Evolutionary conservation across 2,888 invertebrate species (phyloP), one percentile per base, ranked within the genome.

Genomic region (Leptura quadrifasciata): DNA sequence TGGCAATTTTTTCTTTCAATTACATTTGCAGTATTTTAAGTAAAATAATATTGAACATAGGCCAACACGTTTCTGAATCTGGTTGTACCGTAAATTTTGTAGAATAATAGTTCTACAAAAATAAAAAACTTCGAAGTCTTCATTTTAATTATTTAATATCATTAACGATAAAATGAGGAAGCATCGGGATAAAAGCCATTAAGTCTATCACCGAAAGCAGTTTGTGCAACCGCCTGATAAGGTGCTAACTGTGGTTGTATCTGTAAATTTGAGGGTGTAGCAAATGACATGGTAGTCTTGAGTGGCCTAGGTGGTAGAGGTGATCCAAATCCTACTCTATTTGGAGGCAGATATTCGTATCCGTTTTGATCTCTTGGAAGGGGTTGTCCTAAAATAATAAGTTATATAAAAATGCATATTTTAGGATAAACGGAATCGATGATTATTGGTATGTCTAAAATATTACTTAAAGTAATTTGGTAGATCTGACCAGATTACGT

Each of bases 321-420:
- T 27, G 74, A 70, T 9, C 87, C 87, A 75, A 87, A 86, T 8
- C 84, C 79, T 5, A 83, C 82, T 55, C 80, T 71, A 18, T 82
- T 81, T 18, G 85, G 84, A 10, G 82, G 73, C 9, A 86, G 76
- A 58, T 79, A 83, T 78, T 87, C 87, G 61, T 87, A 87, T n/a
- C 85, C 84, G 69, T 81, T 81, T 61, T 71, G 77, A 27, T 81
- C 79, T 10, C 60, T 52, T 12, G 65, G 74, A n/a, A 57, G 39
- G 1, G 52, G 74, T 39, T 71, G 65, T 31, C 76, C 79, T 78
- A 31, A 71, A 47, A 61, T 55, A 31, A 6, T 6, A 31, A 5
- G 8, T 31, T 31, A n/a, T 10, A 5, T 21, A 47, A 52, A 20
- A 20, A 20, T 20, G 9, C 10, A 18, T 20, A 57, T 8, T 57